These are phyloP conservation scores for Nannoperca australis DNA, from an alignment of 2,797 vertebrate genomes.

Conservation along the genomic window DNA sequence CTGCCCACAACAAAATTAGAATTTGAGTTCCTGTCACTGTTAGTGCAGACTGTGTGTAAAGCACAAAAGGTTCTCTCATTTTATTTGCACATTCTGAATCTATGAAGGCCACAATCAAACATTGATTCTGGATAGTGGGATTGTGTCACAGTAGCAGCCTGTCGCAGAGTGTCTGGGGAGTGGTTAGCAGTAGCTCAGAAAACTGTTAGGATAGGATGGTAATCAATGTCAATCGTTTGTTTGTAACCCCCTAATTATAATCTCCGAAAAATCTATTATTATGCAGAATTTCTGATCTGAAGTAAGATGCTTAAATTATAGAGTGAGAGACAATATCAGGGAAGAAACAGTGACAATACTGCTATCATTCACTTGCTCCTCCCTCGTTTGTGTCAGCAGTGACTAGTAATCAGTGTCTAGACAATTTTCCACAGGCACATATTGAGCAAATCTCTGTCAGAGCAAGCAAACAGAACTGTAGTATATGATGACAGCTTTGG, in stretches of 20 bases:
- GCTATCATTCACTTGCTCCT: constrained; percentile 15
- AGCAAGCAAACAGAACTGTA: constrained; percentile 14
- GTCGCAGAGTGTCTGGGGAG: not conserved
- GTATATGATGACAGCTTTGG: constrained; percentile 5
- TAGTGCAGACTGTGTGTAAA: constrained; percentile 5
- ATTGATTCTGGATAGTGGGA: constrained; percentile 16
- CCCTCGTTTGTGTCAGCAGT: constrained; percentile 24
- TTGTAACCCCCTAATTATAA: too few species aligned
- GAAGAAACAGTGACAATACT: constrained; percentile 9
- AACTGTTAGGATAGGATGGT: too few species aligned
- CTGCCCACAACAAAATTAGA: constrained; percentile 6
- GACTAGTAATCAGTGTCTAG: constrained; percentile 26
- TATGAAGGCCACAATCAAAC: constrained; percentile 11
- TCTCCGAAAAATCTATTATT: not conserved
- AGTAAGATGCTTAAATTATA: not conserved
- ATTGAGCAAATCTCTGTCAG: constrained; percentile 10
- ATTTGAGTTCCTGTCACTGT: constrained; percentile 17
- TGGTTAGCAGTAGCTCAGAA: not conserved
- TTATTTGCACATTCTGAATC: constrained; percentile 7
- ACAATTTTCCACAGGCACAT: constrained; percentile 5
- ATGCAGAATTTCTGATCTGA: not conserved
- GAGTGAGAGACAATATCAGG: not conserved
- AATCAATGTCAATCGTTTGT: too few species aligned
- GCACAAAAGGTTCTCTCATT: constrained; percentile 5
- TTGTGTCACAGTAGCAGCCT: not conserved